Percentiles rank a stretch among this genome's conserved stretches.
These are phyloP conservation scores for Irena cyanogastra DNA, from an alignment of 2,113 vertebrate species.

Conservation along the genomic window DNA sequence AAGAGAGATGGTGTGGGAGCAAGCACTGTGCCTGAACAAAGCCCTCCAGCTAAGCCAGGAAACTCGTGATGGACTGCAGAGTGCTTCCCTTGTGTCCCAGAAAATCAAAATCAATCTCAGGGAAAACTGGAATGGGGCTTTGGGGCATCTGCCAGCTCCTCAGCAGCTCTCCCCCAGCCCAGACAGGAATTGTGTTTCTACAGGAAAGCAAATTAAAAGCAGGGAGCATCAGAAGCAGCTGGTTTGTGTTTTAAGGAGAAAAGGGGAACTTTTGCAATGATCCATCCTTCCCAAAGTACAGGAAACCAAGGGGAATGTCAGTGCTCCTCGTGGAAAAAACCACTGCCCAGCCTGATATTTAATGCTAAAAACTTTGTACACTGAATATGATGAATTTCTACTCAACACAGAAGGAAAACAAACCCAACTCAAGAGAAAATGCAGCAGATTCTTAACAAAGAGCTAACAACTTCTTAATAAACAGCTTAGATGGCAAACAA, in stretches of 20 bases:
- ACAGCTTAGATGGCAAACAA: neutral
- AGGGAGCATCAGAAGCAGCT: neutral
- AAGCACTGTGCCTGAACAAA: neutral
- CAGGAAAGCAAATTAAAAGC: neutral
- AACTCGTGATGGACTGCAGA: neutral
- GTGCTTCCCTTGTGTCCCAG: neutral
- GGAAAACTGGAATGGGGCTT: neutral
- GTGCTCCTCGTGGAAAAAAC: conserved; percentile 26
- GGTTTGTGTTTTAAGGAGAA: neutral
- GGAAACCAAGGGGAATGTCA: neutral
- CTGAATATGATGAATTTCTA: neutral
- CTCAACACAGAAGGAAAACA: neutral
- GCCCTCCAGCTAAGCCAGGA: neutral
- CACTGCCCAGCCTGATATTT: conserved; percentile 4
- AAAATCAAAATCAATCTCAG: neutral
- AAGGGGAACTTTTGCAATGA: neutral
- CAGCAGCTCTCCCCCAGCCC: neutral
- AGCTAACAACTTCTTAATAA: neutral
- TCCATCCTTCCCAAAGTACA: too few species aligned
- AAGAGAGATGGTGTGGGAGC: neutral
- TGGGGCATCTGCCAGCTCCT: neutral
- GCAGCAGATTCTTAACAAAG: neutral
- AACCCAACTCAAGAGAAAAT: neutral
- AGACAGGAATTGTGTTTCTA: neutral
- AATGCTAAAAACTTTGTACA: neutral